Percentiles rank a stretch among this genome's conserved stretches.
Conservation (phyloP, 2,888 invertebrate genomes). For the Caenorhabditis parvicauda region DNA sequence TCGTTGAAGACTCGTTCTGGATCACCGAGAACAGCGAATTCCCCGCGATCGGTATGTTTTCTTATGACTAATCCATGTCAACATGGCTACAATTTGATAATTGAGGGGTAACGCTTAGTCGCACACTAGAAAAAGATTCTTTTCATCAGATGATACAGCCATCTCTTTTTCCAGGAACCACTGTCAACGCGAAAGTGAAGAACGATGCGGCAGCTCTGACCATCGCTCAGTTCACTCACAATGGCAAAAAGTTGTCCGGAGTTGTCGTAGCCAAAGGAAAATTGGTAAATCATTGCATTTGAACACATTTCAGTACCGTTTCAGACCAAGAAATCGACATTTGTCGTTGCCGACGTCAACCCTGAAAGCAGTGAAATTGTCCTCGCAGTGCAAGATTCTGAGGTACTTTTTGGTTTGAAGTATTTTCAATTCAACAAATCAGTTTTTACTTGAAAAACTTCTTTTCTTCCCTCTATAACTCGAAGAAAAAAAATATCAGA, state of each 20-base stretch:
- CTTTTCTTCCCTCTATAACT: no score
- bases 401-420: no score
- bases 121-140: constrained; percentile 16
- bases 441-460: no score
- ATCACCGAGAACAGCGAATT: no score
- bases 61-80: no score
- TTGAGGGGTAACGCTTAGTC: constrained; percentile 21
- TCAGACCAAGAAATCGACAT: background rate
- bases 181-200: constrained; percentile 11
- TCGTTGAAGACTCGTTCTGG: no score
- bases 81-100: no score
- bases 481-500: no score
- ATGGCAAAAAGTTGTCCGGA: constrained; percentile 19
- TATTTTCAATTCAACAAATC: no score
- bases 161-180: constrained; percentile 13
- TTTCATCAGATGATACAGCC: no score
- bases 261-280: constrained; percentile 15
- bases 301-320: background rate
- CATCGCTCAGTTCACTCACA: constrained; percentile 17
- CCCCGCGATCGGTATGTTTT: no score
- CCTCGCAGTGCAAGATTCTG: no score
- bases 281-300: background rate
- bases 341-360: constrained; percentile 20
- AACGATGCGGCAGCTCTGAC: constrained; percentile 24
- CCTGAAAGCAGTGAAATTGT: constrained; percentile 23